Evolutionary conservation across 2,797 vertebrate genomes (phyloP).

Genomic region (Microctenopoma lineatum): DNA sequence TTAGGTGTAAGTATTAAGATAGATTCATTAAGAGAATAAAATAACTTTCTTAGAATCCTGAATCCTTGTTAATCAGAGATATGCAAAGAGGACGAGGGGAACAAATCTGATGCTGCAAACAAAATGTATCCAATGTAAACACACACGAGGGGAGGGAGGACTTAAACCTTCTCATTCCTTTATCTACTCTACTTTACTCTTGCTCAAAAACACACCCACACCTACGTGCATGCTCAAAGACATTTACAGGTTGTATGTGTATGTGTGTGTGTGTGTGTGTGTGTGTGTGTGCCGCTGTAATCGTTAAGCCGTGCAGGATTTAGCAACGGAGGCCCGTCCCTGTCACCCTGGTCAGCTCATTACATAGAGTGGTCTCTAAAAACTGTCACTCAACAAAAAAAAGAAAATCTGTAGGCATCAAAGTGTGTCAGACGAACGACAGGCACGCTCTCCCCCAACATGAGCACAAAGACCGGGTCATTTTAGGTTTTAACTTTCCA

Average conservation of each 20-base stretch:
- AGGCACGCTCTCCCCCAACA: neutral
- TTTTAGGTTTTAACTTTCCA: constrained; percentile 34
- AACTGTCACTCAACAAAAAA: constrained; percentile 37
- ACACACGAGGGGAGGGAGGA: constrained; percentile 20
- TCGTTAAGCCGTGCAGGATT: constrained; percentile 71
- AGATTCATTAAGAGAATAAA: constrained; percentile 68
- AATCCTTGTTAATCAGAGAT: constrained; percentile 60
- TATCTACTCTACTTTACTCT: constrained; percentile 7
- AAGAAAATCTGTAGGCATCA: neutral
- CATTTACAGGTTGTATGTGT: constrained; percentile 9
- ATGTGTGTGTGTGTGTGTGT: constrained; percentile 24
- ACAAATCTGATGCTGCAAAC: constrained; percentile 32
- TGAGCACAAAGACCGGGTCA: constrained; percentile 19
- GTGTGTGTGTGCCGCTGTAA: constrained; percentile 30
- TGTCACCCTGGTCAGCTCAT: constrained; percentile 64
- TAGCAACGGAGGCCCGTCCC: constrained; percentile 53
- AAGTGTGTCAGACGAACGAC: constrained; percentile 33
- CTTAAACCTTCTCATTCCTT: constrained; percentile 5
- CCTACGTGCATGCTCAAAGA: neutral
- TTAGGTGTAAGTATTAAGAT: constrained; percentile 63
- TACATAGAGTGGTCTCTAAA: constrained; percentile 74
- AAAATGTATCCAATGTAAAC: constrained; percentile 43
- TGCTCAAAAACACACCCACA: constrained; percentile 2
- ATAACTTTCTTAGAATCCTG: constrained; percentile 64
- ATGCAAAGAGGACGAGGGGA: constrained; percentile 45